Conservation (phyloP, 1,140 invertebrate species). For the Yoshiicerus persimilis region DNA sequence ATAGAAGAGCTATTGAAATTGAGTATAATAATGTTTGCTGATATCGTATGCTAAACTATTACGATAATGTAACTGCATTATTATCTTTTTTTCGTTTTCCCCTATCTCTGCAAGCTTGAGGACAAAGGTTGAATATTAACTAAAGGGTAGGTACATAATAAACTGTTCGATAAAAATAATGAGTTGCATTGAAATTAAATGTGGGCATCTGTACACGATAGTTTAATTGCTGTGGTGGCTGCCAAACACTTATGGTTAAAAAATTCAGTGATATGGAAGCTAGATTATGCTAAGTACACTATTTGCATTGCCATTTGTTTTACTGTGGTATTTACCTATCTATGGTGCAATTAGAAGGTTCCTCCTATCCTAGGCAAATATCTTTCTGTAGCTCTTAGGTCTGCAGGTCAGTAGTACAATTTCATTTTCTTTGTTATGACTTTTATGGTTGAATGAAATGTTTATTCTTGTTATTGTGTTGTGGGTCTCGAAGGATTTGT, state of each 20-base stretch:
- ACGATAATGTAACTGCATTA: background rate
- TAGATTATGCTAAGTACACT: background rate
- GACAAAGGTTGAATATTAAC: background rate
- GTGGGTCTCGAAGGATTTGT: background rate
- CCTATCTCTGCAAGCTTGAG: background rate
- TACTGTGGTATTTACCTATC: background rate
- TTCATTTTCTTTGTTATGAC: background rate
- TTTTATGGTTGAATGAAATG: background rate
- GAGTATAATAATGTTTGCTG: background rate
- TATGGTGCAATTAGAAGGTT: background rate
- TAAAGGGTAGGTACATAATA: background rate
- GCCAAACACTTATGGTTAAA: background rate
- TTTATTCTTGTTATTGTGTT: background rate
- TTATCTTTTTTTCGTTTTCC: background rate
- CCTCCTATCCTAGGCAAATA: no score
- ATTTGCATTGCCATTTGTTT: no score
- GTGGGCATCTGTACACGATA: background rate
- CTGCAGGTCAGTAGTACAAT: background rate
- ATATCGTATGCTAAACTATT: background rate
- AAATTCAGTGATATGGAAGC: background rate
- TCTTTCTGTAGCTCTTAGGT: background rate
- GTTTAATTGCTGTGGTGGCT: background rate
- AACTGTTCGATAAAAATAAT: background rate
- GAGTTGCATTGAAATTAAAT: background rate
- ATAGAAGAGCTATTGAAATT: background rate